Percentiles rank a stretch among this genome's conserved stretches.
Conservation (phyloP, 2,797 vertebrate species). For the Scolopax rusticola region DNA sequence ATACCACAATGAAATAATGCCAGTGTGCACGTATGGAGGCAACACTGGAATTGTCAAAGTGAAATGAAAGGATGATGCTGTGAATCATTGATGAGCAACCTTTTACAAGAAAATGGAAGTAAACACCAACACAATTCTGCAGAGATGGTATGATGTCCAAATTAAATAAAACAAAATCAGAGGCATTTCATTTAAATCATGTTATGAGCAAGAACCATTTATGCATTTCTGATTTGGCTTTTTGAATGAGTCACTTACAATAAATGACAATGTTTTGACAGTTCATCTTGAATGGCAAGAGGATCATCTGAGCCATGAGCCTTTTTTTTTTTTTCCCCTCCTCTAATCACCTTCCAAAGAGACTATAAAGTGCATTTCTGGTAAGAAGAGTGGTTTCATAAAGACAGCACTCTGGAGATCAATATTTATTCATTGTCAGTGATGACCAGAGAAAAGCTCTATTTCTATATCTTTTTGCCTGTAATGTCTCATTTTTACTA, state of each 20-base stretch:
- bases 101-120: not conserved
- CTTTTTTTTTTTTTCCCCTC: not conserved
- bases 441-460: not conserved
- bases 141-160: not conserved
- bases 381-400: not conserved
- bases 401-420: not conserved
- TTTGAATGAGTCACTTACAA: slow-evolving; percentile 33
- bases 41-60: not conserved
- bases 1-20: not conserved
- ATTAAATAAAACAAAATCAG: slow-evolving; percentile 21
- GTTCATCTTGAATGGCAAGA: not conserved
- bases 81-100: not conserved
- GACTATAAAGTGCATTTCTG: not conserved
- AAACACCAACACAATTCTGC: not conserved
- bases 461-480: not conserved
- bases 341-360: not conserved
- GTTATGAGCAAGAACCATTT: not conserved
- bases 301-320: not conserved
- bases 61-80: not conserved
- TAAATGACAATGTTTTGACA: slow-evolving; percentile 34
- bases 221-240: not conserved
- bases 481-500: not conserved
- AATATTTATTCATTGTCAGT: not conserved
- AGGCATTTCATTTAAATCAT: not conserved
- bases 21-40: not conserved